Percentiles rank a stretch among this genome's conserved stretches.
Conservation (phyloP, 2,113 vertebrate species). For the Isichthys henryi region DNA sequence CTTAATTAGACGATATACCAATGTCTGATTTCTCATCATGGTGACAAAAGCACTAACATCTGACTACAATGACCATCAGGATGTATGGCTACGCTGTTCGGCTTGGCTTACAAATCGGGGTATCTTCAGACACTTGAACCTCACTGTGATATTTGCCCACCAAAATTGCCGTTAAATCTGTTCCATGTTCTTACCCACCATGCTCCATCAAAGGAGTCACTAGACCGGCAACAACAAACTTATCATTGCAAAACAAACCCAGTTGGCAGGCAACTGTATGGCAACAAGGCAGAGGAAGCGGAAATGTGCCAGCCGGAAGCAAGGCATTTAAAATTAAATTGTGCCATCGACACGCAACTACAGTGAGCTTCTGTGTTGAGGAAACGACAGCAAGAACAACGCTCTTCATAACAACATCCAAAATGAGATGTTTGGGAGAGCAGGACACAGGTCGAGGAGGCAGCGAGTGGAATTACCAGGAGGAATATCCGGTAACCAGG, state of each 20-base stretch:
- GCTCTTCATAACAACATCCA: neutral
- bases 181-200: neutral
- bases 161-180: neutral
- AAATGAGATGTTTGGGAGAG: neutral
- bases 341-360: neutral
- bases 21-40: neutral
- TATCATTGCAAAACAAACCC: neutral
- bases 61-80: neutral
- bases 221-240: neutral
- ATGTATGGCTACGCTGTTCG: neutral
- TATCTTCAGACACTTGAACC: neutral
- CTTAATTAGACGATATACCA: neutral
- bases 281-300: neutral
- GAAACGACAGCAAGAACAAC: neutral
- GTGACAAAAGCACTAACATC: neutral
- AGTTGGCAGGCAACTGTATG: neutral
- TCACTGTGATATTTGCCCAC: neutral
- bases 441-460: neutral
- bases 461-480: neutral
- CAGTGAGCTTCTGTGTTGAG: neutral
- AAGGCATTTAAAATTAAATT: neutral
- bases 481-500: neutral
- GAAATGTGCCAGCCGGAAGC: neutral
- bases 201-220: neutral
- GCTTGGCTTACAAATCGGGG: neutral